These are phyloP conservation scores for Chloroceryle amazona DNA, from an alignment of 2,797 vertebrate genomes.

Conservation along the genomic window DNA sequence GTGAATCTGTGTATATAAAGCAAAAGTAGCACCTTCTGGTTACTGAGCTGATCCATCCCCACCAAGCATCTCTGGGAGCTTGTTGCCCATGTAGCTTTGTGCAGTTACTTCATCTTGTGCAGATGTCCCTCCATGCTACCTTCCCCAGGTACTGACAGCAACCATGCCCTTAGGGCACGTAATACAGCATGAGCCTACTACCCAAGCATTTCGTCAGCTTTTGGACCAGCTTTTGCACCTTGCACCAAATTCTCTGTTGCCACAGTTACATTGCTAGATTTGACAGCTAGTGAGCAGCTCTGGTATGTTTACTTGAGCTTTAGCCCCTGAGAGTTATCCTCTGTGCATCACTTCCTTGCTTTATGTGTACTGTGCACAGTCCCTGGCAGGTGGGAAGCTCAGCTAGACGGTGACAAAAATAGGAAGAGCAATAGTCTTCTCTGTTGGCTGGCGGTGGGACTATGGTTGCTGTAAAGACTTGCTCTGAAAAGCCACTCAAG, in stretches of 20 bases:
- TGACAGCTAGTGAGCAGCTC: constrained; percentile 5
- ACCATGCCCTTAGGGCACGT: background rate
- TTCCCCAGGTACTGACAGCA: background rate
- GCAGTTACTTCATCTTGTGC: background rate
- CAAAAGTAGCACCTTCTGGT: background rate
- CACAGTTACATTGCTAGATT: constrained; percentile 10
- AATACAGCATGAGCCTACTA: background rate
- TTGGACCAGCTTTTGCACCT: constrained; percentile 57
- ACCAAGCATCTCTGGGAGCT: rapidly evolving
- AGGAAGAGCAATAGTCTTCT: background rate
- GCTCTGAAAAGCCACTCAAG: background rate
- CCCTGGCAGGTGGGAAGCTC: background rate
- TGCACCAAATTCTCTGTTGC: constrained; percentile 35
- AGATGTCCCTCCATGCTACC: background rate
- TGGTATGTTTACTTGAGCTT: constrained; percentile 47
- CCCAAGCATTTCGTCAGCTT: constrained; percentile 40
- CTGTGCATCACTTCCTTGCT: background rate
- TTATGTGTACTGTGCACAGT: background rate
- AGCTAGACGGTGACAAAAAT: background rate
- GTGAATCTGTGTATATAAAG: background rate
- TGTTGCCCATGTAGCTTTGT: background rate
- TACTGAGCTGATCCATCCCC: background rate
- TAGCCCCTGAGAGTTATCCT: background rate
- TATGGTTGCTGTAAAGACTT: background rate
- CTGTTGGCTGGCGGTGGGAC: background rate